These are phyloP conservation scores for Apostichopus japonicus DNA, from an alignment of 35 echinoderm and acorn worm species.

Conservation along the genomic window DNA sequence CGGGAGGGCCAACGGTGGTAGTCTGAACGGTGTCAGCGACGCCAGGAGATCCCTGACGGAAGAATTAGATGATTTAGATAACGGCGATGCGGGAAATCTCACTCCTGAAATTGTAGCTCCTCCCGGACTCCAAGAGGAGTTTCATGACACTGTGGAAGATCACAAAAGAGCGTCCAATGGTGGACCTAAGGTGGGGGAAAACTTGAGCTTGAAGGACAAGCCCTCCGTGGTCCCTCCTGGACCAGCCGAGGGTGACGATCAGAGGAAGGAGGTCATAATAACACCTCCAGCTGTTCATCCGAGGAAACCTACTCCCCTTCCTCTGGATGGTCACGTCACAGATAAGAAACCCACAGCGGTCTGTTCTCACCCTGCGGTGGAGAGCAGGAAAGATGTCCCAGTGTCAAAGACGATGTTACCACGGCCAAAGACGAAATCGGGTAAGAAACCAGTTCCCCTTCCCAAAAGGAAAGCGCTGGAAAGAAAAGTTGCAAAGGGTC, in stretches of 20 bases:
- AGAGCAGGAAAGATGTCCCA: neutral
- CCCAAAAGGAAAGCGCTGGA: constrained; percentile 37
- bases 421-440: neutral
- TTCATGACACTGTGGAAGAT: neutral
- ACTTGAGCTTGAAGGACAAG: neutral
- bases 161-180: constrained; percentile 25
- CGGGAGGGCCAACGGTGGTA: constrained; percentile 5
- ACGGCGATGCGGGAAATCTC: neutral
- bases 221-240: neutral
- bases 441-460: constrained; percentile 50
- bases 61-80: constrained; percentile 27
- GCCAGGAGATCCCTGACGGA: neutral
- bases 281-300: neutral
- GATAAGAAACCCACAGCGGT: neutral
- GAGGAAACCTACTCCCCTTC: neutral
- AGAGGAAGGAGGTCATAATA: neutral
- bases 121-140: neutral
- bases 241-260: neutral
- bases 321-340: neutral
- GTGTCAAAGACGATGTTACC: neutral
- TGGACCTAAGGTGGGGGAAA: neutral
- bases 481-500: neutral
- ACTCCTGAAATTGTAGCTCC: neutral
- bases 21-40: constrained; percentile 7
- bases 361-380: neutral